phyloP scores from a whole-genome alignment of 1,140 invertebrate species.

The Alviniconcha marisindica region DNA sequence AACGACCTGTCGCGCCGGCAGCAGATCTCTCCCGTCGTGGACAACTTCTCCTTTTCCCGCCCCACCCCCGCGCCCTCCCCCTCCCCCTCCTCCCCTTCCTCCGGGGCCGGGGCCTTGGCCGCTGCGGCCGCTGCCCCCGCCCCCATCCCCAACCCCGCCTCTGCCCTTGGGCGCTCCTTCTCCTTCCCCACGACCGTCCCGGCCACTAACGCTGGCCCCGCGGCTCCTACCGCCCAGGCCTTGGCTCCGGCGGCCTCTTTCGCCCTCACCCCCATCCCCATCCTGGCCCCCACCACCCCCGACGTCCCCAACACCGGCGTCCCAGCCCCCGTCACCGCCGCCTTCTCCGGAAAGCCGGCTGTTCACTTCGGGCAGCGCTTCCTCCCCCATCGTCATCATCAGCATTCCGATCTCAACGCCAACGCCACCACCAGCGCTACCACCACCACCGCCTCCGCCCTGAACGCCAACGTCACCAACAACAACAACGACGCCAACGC shows the following conservation, averaged over 20 bases:
- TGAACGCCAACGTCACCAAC: neutral
- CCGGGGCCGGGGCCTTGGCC: neutral
- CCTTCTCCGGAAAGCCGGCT: neutral
- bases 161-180: neutral
- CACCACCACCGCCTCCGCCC: neutral
- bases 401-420: conserved; percentile 20
- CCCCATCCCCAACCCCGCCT: neutral
- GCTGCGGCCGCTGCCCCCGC: neutral
- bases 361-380: neutral
- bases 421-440: neutral
- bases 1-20: neutral
- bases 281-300: neutral
- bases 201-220: neutral
- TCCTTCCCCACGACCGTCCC: neutral
- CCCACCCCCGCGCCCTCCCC: neutral
- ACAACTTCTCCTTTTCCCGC: conserved; percentile 1
- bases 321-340: neutral
- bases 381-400: neutral
- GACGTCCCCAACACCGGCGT: neutral
- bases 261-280: neutral
- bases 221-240: neutral
- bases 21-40: neutral
- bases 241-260: neutral
- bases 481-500: conserved; percentile 7
- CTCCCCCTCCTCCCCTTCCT: neutral